Conservation (phyloP, 2,113 vertebrate species). For the Conger conger region DNA sequence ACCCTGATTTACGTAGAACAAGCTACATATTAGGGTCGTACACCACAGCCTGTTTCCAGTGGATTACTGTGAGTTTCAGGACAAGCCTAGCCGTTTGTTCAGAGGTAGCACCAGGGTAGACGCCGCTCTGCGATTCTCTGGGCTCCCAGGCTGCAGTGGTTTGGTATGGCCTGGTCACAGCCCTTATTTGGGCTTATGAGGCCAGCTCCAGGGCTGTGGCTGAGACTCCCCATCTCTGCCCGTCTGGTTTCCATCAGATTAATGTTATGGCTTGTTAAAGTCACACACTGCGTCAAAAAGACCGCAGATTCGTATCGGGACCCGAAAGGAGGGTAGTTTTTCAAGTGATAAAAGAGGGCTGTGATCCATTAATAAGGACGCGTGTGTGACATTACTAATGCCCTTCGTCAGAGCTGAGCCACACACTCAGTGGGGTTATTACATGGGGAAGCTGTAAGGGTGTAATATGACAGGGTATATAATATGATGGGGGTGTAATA, state of each 20-base stretch:
- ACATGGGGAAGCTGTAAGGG: neutral
- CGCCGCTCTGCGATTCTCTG: constrained; percentile 8
- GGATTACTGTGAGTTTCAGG: constrained; percentile 4
- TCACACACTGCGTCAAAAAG: constrained; percentile 41
- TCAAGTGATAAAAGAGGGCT: constrained; percentile 17
- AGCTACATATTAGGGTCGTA: neutral
- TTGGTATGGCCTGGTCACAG: constrained; percentile 34
- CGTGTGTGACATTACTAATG: neutral
- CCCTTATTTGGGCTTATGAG: constrained; percentile 48
- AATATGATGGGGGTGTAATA: neutral
- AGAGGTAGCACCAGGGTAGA: neutral
- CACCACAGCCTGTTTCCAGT: neutral
- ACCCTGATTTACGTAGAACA: neutral
- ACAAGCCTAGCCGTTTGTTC: constrained; percentile 22
- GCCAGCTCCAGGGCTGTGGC: constrained; percentile 24
- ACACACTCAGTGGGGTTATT: neutral
- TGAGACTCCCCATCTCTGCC: constrained; percentile 34
- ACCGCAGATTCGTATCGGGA: constrained; percentile 37
- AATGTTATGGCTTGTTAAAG: constrained; percentile 46
- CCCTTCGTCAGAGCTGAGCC: neutral
- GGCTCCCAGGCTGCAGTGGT: constrained; percentile 29
- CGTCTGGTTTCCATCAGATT: constrained; percentile 54
- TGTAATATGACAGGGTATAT: neutral
- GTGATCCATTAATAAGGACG: neutral
- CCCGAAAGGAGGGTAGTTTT: constrained; percentile 24